Conservation (phyloP, 92 coral and sea anemone species). For the Palythoa heliodiscus region DNA sequence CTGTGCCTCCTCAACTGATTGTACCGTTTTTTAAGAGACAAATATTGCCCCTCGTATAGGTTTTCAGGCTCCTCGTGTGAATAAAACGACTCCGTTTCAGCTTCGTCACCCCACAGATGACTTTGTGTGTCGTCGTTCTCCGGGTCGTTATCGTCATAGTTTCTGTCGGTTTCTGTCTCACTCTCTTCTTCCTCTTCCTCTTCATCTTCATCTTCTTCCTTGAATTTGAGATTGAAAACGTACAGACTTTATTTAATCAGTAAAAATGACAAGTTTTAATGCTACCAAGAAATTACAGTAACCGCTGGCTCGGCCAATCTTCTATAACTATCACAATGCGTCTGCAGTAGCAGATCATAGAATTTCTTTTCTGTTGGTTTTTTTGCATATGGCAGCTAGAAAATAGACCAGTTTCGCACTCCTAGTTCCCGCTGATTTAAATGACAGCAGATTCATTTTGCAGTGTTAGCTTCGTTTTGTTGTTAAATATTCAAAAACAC, state of each 20-base stretch:
- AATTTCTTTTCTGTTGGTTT: no score
- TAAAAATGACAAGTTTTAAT: not conserved
- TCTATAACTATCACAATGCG: no score
- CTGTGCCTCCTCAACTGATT: slow-evolving; percentile 91
- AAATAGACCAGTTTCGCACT: no score
- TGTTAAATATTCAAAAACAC: no score
- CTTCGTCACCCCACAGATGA: slow-evolving; percentile 71
- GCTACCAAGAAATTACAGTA: no score
- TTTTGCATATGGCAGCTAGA: no score
- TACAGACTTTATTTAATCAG: not conserved
- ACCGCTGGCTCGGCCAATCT: no score
- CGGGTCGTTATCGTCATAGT: not conserved
- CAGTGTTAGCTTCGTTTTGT: no score
- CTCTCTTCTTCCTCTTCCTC: slow-evolving; percentile 24
- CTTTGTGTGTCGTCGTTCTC: not conserved
- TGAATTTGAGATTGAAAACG: not conserved
- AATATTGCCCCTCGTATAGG: slow-evolving; percentile 62
- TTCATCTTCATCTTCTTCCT: slow-evolving; percentile 15
- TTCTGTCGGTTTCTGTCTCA: not conserved
- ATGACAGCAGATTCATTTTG: no score
- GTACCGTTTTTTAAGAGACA: slow-evolving; percentile 75
- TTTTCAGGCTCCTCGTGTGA: slow-evolving; percentile 66
- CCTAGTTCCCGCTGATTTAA: no score
- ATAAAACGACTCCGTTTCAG: slow-evolving; percentile 60
- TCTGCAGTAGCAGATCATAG: no score